These are phyloP conservation scores for Lepidochrysops patricia DNA, from an alignment of 2,888 invertebrate species.

Conservation along the genomic window DNA sequence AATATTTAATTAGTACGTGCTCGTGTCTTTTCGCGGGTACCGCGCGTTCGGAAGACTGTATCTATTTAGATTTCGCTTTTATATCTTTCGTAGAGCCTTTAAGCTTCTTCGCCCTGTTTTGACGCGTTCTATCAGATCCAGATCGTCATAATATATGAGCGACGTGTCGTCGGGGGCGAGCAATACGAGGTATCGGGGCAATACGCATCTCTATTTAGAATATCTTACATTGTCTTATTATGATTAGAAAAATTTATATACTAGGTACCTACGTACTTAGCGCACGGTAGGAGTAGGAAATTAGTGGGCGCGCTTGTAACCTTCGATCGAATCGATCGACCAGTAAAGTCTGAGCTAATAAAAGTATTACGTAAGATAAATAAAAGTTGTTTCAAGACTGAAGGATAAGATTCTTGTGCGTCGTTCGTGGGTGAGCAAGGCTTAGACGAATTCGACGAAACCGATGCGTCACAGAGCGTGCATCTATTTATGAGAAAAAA, in stretches of 20 bases:
- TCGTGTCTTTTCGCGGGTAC: constrained; percentile 21
- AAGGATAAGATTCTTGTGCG: constrained; percentile 8
- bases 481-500: constrained; percentile 4
- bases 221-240: constrained; percentile 1
- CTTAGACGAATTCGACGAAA: constrained; percentile 7
- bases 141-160: neutral
- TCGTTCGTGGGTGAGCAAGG: neutral
- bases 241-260: constrained; percentile 3
- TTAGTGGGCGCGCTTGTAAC: constrained; percentile 7
- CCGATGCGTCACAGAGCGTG: neutral
- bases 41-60: constrained; percentile 4
- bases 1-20: constrained; percentile 25
- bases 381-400: constrained; percentile 12
- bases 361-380: constrained; percentile 7
- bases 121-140: neutral
- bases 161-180: neutral
- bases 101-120: neutral
- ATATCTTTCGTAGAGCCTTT: constrained; percentile 2
- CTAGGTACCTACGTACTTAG: constrained; percentile 6
- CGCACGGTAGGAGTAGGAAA: neutral
- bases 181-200: neutral
- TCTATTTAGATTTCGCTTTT: constrained; percentile 9
- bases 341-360: constrained; percentile 6
- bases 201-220: constrained; percentile 12
- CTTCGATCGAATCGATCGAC: constrained; percentile 1